Evolutionary conservation across 2,797 vertebrate genomes (phyloP).

Genomic region (Prunella strophiata): DNA sequence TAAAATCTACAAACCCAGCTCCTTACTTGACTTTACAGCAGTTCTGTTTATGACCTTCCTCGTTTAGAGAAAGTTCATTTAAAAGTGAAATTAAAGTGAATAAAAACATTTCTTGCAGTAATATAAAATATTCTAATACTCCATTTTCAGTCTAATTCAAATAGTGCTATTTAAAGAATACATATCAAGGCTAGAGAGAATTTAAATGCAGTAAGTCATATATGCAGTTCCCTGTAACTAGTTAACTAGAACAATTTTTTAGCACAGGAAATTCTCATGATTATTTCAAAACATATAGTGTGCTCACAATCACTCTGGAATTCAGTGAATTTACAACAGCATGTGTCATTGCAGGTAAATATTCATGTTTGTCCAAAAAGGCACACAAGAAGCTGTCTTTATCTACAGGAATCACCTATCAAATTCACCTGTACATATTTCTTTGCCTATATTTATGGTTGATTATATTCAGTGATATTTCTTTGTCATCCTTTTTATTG

Average conservation of each 20-base stretch:
- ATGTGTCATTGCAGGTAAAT: not conserved
- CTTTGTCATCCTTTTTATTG: not conserved
- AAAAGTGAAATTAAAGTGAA: not conserved
- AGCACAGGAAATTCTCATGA: not conserved
- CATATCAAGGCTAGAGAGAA: not conserved
- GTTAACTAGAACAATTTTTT: not conserved
- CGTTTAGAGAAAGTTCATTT: not conserved
- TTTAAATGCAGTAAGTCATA: not conserved
- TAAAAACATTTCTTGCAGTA: not conserved
- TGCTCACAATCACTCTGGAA: not conserved
- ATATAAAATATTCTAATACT: not conserved
- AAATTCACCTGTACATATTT: not conserved
- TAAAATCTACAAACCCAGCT: not conserved
- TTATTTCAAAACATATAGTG: not conserved
- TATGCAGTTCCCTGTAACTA: not conserved
- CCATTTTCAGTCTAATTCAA: not conserved
- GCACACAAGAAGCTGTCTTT: not conserved
- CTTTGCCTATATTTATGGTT: not conserved
- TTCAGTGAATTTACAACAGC: not conserved
- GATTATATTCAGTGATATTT: not conserved
- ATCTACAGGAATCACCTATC: not conserved
- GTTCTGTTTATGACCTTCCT: not conserved
- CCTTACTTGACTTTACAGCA: not conserved
- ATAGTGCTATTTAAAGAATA: not conserved
- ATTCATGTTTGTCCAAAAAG: not conserved